phyloP scores from a whole-genome alignment of 2,113 vertebrate genomes.

The Uria lomvia region DNA sequence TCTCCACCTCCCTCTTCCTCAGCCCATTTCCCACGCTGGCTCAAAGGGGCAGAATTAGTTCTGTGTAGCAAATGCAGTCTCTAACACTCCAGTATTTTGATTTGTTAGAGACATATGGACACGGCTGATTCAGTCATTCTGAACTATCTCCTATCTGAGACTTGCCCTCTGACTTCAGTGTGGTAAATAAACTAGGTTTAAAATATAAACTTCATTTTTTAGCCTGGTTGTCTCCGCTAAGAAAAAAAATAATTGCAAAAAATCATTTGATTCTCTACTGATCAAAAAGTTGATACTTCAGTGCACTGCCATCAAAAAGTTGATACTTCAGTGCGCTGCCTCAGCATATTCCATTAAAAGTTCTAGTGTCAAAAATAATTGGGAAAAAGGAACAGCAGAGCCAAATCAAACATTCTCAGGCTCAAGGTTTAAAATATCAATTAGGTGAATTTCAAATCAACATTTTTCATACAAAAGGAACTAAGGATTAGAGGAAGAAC shows the following conservation, averaged over 20 bases:
- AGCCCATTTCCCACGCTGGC: rapidly evolving
- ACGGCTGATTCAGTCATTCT: background rate
- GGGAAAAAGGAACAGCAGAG: background rate
- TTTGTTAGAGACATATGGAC: background rate
- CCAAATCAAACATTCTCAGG: background rate
- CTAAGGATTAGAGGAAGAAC: background rate
- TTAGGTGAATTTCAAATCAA: conserved; percentile 10
- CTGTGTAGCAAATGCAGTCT: background rate
- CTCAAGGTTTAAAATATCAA: background rate
- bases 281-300: background rate
- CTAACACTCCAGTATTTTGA: background rate
- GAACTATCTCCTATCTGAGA: background rate
- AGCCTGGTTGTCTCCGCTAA: background rate
- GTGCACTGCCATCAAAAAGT: background rate
- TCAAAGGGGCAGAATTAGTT: background rate
- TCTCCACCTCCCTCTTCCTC: background rate
- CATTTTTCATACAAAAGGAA: background rate
- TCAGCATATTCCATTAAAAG: background rate
- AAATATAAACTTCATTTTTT: background rate
- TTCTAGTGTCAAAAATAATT: background rate
- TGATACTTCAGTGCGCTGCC: background rate
- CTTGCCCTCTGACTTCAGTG: background rate
- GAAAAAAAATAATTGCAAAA: background rate
- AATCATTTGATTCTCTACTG: background rate
- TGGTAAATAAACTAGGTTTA: background rate